Evolutionary conservation across 2,113 vertebrate species (phyloP), one percentile per base, ranked within the genome.

Genomic region (Hipposideros armiger): DNA sequence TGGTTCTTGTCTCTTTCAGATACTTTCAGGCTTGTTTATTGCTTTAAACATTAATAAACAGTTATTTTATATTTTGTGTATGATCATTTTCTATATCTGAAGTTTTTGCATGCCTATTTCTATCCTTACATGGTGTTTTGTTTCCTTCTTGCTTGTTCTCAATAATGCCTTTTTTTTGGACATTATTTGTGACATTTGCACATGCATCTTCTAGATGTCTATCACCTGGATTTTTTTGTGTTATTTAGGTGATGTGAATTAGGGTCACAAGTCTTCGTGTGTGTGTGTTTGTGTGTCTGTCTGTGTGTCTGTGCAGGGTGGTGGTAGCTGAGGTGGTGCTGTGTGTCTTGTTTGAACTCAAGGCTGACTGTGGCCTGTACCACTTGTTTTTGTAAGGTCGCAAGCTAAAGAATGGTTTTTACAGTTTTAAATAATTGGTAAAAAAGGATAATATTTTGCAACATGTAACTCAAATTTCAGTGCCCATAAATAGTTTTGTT

Each of bases 381-480:
- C 36, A 85, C 50, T 60, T 87, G 16, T 50, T 94, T 87, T 86
- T 80, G 22, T 74, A 66, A 42, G 74, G 20, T 66, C n/a, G 17
- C 7, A 91, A 91, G 69, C 83, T 91, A 94, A 69, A 69, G 69
- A 84, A 32, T 69, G 32, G 47, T 60, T 74, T 87, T 82, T 52
- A 58, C 17, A 66, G 62, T 96, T 84, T 96, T 60, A 82, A 86
- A 81, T 96, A 42, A 36, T 42, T 73, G 24, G 87, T 3, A 60
- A 90, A 52, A 52, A 73, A 19, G 26, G 36, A 15, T 58, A 82
- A 47, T 70, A 78, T 72, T 93, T n/a, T 96, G 32, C 36, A 50
- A 78, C 52, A 22, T 84, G 85, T 83, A 87, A 42, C 50, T 95
- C 91, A 73, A 45, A 85, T 78, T 78, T 85, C 11, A 66, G 24